A percentile compares a stretch with the other conserved stretches of the same genome.
These are phyloP conservation scores for Petrocephalus schoutedeni DNA, from an alignment of 2,797 vertebrate species.

Conservation along the genomic window DNA sequence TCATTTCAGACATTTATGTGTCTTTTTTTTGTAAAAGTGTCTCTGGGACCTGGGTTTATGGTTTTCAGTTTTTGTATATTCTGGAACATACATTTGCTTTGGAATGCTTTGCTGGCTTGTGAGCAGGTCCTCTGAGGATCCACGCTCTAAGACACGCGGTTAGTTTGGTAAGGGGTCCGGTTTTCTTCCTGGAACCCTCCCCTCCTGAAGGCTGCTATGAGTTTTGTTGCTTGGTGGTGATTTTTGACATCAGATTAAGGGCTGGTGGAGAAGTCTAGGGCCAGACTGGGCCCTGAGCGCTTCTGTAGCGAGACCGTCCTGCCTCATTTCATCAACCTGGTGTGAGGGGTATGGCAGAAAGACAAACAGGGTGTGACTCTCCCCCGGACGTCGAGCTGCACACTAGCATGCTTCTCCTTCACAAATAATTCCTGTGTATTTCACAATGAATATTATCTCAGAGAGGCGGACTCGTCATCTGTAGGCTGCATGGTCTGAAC, in stretches of 20 bases:
- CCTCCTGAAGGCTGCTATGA: background rate
- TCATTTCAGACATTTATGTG: background rate
- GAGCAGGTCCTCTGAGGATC: background rate
- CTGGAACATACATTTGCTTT: background rate
- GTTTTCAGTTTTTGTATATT: background rate
- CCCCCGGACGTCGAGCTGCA: background rate
- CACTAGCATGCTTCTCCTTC: background rate
- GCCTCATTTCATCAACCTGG: background rate
- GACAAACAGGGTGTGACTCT: background rate
- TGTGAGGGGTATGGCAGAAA: background rate
- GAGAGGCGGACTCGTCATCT: background rate
- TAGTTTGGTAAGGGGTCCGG: background rate
- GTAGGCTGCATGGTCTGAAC: background rate
- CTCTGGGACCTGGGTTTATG: background rate
- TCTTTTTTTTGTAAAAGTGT: background rate
- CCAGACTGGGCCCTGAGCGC: background rate
- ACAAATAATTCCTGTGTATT: background rate
- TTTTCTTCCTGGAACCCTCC: background rate
- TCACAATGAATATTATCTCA: background rate
- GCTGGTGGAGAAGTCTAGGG: background rate
- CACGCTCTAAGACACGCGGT: background rate
- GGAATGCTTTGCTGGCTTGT: background rate
- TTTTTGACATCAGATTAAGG: background rate
- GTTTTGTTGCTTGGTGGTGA: background rate
- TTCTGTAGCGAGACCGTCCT: background rate